Percentiles rank a stretch among this genome's conserved stretches.
Conservation (phyloP, 2,888 invertebrate genomes). For the Lithodes maja region DNA sequence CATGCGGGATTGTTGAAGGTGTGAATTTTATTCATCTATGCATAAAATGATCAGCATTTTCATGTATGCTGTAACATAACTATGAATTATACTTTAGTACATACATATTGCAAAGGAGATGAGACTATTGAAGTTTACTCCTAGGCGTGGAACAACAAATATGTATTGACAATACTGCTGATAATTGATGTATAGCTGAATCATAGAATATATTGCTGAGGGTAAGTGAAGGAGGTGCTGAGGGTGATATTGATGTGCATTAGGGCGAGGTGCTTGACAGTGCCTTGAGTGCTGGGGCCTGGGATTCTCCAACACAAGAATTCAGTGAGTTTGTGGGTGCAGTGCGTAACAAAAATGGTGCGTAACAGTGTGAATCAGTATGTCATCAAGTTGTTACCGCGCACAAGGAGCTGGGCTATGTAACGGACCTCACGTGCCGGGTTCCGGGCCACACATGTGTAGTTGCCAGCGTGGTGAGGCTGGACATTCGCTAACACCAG, state of each 20-base stretch:
- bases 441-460: conserved; percentile 72
- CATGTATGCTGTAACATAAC: no score
- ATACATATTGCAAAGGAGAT: no score
- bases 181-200: no score
- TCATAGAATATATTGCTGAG: not conserved
- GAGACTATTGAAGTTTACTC: no score
- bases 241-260: not conserved
- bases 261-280: not conserved
- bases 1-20: no score
- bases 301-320: conserved; percentile 11
- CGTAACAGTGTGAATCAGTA: conserved; percentile 18
- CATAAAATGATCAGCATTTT: no score
- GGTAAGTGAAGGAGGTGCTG: conserved; percentile 26
- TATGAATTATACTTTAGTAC: no score
- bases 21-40: no score
- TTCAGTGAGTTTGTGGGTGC: conserved; percentile 25
- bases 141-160: no score
- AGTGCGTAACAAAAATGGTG: not conserved
- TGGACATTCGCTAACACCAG: conserved; percentile 69
- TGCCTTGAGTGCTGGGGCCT: conserved; percentile 14
- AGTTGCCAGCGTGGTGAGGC: conserved; percentile 71
- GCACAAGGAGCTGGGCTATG: conserved; percentile 72
- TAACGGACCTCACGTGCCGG: conserved; percentile 71
- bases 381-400: conserved; percentile 70
- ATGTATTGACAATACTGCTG: no score